Percentiles rank a stretch among this genome's conserved stretches.
Evolutionary conservation across 2,113 vertebrate species (phyloP).

Genomic region (Tachuris rubrigastra): DNA sequence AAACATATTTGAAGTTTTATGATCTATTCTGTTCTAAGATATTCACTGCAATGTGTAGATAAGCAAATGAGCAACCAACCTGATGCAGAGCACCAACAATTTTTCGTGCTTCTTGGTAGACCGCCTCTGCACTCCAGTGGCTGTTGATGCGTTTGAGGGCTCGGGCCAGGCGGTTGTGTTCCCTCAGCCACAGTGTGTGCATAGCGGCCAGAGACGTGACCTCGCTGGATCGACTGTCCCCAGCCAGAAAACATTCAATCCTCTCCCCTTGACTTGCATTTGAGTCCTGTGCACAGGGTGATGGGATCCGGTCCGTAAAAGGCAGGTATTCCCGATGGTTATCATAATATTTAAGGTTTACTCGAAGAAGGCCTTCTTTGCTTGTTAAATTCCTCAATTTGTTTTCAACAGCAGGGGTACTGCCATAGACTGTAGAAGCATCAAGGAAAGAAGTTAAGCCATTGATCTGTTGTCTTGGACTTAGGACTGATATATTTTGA

Average conservation of each 20-base stretch:
- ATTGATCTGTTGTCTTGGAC: constrained; percentile 88
- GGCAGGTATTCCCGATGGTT: constrained; percentile 78
- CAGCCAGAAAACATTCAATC: constrained; percentile 88
- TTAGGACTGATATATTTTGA: constrained; percentile 46
- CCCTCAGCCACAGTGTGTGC: constrained; percentile 90
- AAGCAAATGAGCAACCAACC: constrained; percentile 68
- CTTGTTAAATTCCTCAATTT: constrained; percentile 81
- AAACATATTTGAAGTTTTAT: neutral
- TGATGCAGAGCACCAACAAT: constrained; percentile 92
- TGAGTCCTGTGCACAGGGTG: constrained; percentile 73
- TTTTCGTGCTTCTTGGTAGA: constrained; percentile 91
- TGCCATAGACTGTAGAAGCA: constrained; percentile 89
- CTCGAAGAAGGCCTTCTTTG: constrained; percentile 79
- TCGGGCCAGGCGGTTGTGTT: constrained; percentile 89
- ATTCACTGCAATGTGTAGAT: neutral
- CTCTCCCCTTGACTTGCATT: neutral
- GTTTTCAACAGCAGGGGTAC: constrained; percentile 63
- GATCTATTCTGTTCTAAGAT: neutral
- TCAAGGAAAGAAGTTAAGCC: constrained; percentile 89
- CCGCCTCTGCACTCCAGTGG: constrained; percentile 83
- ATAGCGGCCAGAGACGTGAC: constrained; percentile 78
- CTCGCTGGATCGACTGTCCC: constrained; percentile 87
- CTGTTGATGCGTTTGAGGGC: constrained; percentile 76
- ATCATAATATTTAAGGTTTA: constrained; percentile 77
- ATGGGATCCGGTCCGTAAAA: constrained; percentile 66